Evolutionary conservation across 2,113 vertebrate genomes (phyloP), one percentile per base, ranked within the genome.

Genomic region (Carassius carassius): DNA sequence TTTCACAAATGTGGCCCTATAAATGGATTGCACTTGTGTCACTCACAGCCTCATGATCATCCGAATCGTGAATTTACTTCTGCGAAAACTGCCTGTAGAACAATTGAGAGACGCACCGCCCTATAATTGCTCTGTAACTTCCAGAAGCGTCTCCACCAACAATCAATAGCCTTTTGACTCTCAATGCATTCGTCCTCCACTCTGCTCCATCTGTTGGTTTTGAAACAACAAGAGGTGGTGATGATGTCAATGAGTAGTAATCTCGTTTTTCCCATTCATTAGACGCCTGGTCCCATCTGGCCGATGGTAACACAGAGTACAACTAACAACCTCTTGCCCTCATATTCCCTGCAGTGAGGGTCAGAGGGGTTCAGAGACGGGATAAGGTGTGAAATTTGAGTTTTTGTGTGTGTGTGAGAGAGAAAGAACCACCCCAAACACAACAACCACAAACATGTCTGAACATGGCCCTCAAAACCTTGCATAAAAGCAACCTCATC

Each of bases 241-340:
- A 56, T 84, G 82, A 87, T 87, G 81, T 89, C 86, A 86, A 51
- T 3, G 65, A 87, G 78, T 65, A 78, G 62, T 89, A 87, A 89
- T 86, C 84, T 78, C 58, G 58, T 89, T 89, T 54, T 78, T 51
- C 19, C 58, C 84, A 76, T 86, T 87, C 74, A 87, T 86, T 87
- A 86, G 67, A 79, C 25, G 56, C 35, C 49, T 54, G 82, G 78
- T 10, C 77, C 88, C 88, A 89, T 89, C 86, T 86, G 88, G 54
- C 81, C 8, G 16, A 60, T 6, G 49, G 16, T 41, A 82, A 51
- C 44, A 37, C 25, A 0, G 41, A 41, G 17, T 16, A 58, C 56
- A 78, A 82, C 67, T 83, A 58, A 85, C 54, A 23, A 81, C 4
- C 12, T 70, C 81, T 72, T 21, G 23, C 54, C 60, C 78, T 78